Evolutionary conservation across 2,888 invertebrate genomes (phyloP).

Genomic region (Trissoscelio sp.): DNA sequence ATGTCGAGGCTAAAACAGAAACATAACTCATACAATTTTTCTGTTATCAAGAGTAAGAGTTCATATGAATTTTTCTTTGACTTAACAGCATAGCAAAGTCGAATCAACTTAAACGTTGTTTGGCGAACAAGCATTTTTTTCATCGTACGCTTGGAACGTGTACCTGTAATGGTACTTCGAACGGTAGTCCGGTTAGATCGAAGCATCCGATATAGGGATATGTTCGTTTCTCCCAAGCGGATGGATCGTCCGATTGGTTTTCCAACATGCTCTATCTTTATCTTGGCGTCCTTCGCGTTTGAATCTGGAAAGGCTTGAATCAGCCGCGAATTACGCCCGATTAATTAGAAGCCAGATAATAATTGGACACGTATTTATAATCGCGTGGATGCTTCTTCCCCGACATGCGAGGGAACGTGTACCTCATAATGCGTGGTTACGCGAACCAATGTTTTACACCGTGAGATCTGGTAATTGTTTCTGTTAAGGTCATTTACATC

Average conservation of each 20-base stretch:
- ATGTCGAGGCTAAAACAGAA: too few species aligned
- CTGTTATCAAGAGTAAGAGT: neutral
- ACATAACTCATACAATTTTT: neutral
- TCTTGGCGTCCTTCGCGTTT: slow-evolving; percentile 57
- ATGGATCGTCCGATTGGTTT: slow-evolving; percentile 68
- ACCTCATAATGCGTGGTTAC: slow-evolving; percentile 62
- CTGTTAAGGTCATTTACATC: slow-evolving; percentile 61
- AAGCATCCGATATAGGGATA: slow-evolving; percentile 73
- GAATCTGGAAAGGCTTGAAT: slow-evolving; percentile 65
- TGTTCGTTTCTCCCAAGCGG: slow-evolving; percentile 72
- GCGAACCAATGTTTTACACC: slow-evolving; percentile 63
- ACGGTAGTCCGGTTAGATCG: slow-evolving; percentile 72
- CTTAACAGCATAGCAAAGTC: slow-evolving; percentile 23
- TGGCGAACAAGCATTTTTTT: slow-evolving; percentile 26
- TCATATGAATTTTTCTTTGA: slow-evolving; percentile 25
- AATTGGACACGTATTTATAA: slow-evolving; percentile 70
- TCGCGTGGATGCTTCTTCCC: slow-evolving; percentile 49
- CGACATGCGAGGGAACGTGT: slow-evolving; percentile 61
- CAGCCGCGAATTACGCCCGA: slow-evolving; percentile 68
- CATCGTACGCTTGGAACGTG: slow-evolving; percentile 20
- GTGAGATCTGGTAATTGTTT: slow-evolving; percentile 67
- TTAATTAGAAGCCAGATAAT: slow-evolving; percentile 69
- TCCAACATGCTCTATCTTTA: slow-evolving; percentile 50
- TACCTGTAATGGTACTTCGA: slow-evolving; percentile 57
- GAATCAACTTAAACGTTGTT: slow-evolving; percentile 37